A percentile compares a stretch with the other conserved stretches of the same genome.
Evolutionary conservation across 2,888 invertebrate species (phyloP).

Genomic region (Calameuta idolon): DNA sequence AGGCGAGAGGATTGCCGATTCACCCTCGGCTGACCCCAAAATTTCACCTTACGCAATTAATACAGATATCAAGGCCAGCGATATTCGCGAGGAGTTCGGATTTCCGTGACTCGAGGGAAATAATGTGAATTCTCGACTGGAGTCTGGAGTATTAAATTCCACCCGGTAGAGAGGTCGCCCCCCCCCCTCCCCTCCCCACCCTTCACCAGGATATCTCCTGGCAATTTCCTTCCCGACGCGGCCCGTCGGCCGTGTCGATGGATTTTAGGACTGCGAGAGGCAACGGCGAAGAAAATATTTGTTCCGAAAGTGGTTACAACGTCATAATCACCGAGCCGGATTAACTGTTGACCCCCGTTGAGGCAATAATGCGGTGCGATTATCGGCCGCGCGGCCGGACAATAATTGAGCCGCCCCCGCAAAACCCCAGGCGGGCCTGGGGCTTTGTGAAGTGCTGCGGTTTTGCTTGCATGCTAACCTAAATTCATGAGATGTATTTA

Average conservation of each 20-base stretch:
- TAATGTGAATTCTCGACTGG: neutral
- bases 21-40: neutral
- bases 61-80: neutral
- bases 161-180: neutral
- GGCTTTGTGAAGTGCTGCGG: slow-evolving; percentile 51
- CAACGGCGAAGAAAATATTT: slow-evolving; percentile 10
- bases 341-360: slow-evolving; percentile 37
- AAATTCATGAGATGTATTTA: slow-evolving; percentile 59
- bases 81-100: neutral
- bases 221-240: neutral
- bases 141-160: neutral
- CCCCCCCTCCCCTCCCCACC: too few species aligned
- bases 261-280: neutral
- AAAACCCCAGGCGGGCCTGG: neutral
- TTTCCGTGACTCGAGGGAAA: neutral
- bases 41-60: neutral
- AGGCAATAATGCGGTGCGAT: slow-evolving; percentile 48
- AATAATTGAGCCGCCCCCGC: slow-evolving; percentile 52
- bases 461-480: slow-evolving; percentile 57
- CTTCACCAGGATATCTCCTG: neutral
- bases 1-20: neutral
- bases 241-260: neutral
- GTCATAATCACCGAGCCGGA: slow-evolving; percentile 26
- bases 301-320: slow-evolving; percentile 17
- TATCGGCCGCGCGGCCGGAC: slow-evolving; percentile 47